phyloP scores from a whole-genome alignment of 2,113 vertebrate genomes.

The Elanus axillaris region DNA sequence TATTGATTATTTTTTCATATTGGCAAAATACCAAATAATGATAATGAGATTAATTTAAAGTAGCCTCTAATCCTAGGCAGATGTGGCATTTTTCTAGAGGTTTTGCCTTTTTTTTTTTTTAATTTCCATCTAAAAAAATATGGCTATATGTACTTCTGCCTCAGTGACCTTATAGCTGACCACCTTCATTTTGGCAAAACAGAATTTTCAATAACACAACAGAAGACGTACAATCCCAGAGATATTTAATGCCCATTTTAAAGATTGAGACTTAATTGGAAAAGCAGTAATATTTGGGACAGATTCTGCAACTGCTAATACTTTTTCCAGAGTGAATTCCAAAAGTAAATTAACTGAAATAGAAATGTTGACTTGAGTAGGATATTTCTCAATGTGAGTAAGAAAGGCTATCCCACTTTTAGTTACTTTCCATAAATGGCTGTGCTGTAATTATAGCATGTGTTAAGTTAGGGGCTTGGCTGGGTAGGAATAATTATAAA shows the following conservation, averaged over 20 bases:
- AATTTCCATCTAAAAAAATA: conserved; percentile 3
- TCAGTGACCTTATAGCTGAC: neutral
- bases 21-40: neutral
- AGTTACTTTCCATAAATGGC: conserved; percentile 30
- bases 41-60: conserved; percentile 19
- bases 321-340: conserved; percentile 47
- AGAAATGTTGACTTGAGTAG: conserved; percentile 44
- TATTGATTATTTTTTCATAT: neutral
- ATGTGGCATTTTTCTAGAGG: neutral
- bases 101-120: neutral
- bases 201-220: neutral
- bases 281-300: neutral
- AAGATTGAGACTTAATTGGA: conserved; percentile 4
- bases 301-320: conserved; percentile 29
- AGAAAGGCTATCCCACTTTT: conserved; percentile 5
- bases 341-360: conserved; percentile 47
- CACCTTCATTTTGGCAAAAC: neutral
- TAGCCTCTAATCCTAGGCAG: neutral
- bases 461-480: conserved; percentile 41
- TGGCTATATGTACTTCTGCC: neutral
- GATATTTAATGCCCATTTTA: conserved; percentile 10
- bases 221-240: neutral
- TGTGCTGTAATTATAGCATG: conserved; percentile 42
- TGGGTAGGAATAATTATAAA: conserved; percentile 52
- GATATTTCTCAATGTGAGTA: conserved; percentile 19